Conservation (phyloP, 2,797 vertebrate species). For the Monodelphis domestica region DNA sequence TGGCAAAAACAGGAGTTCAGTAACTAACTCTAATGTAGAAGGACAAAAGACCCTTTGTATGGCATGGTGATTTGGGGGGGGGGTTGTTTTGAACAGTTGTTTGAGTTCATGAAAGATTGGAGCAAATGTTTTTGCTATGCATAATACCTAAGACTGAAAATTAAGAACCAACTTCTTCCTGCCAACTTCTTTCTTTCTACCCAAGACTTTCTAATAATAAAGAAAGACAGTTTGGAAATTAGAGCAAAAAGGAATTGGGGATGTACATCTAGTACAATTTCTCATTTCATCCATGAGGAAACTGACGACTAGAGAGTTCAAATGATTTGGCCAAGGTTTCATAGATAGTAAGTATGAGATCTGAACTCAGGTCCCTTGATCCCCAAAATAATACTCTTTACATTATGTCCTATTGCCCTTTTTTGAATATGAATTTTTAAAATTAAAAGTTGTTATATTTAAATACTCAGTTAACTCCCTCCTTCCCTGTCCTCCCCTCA, state of each 20-base stretch:
- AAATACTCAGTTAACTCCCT: no score
- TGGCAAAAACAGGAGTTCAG: neutral
- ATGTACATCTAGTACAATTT: neutral
- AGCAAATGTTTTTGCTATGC: neutral
- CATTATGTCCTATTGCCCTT: neutral
- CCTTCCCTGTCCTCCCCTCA: no score
- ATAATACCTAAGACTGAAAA: neutral
- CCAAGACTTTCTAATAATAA: neutral
- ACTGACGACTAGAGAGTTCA: neutral
- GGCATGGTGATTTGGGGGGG: neutral
- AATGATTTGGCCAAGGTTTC: neutral
- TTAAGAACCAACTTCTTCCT: neutral
- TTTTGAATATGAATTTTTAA: no score
- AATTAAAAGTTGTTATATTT: no score
- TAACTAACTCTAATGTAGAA: neutral
- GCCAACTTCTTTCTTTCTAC: neutral
- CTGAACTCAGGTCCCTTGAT: neutral
- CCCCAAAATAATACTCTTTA: neutral
- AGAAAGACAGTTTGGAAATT: neutral
- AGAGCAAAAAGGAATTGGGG: neutral
- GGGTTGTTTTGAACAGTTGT: neutral
- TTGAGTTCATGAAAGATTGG: neutral
- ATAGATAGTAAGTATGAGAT: neutral
- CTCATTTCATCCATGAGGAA: neutral
- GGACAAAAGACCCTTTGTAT: neutral